Percentiles rank a stretch among this genome's conserved stretches.
Evolutionary conservation across 2,888 invertebrate genomes (phyloP).

Genomic region (Pterostichus niger): DNA sequence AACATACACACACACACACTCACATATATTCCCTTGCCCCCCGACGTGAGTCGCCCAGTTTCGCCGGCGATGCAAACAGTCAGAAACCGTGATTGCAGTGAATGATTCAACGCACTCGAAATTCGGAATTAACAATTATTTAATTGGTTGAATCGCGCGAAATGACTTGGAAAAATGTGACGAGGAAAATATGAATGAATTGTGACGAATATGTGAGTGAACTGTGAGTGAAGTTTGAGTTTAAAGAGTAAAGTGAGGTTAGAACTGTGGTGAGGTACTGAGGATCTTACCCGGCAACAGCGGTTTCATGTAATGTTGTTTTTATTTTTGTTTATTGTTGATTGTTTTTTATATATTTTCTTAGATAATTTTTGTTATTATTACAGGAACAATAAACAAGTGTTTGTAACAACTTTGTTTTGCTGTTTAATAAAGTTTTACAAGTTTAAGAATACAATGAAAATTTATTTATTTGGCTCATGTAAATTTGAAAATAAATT

Average conservation of each 20-base stretch:
- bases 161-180: not conserved
- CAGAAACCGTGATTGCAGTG: slow-evolving; percentile 63
- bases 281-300: slow-evolving; percentile 19
- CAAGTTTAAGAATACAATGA: too few relatives aligned
- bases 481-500: too few relatives aligned
- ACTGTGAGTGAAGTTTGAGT: slow-evolving; percentile 24
- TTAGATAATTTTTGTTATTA: too few relatives aligned
- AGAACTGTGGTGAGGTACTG: slow-evolving; percentile 9
- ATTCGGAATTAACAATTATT: slow-evolving; percentile 21
- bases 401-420: too few relatives aligned
- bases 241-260: slow-evolving; percentile 45
- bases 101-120: slow-evolving; percentile 30
- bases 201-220: slow-evolving; percentile 9
- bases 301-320: slow-evolving; percentile 23
- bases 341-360: not conserved
- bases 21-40: slow-evolving; percentile 34
- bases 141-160: not conserved
- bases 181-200: not conserved
- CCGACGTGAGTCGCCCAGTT: slow-evolving; percentile 1
- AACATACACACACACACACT: not conserved
- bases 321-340: not conserved
- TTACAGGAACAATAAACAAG: too few relatives aligned
- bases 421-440: too few relatives aligned
- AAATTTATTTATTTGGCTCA: too few relatives aligned
- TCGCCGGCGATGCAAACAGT: slow-evolving; percentile 30